Conservation (phyloP, 2,113 vertebrate genomes). For the Zapus hudsonius region DNA sequence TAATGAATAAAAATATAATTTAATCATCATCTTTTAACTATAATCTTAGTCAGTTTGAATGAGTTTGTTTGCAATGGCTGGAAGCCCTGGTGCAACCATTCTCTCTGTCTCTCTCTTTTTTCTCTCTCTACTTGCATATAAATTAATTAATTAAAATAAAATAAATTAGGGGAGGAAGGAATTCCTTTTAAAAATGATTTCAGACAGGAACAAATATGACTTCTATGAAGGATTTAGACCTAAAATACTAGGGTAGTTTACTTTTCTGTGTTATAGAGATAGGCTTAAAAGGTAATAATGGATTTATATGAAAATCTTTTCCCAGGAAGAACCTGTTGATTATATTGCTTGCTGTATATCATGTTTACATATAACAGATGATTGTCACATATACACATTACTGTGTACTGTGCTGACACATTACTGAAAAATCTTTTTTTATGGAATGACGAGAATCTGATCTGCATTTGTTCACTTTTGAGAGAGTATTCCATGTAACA, state of each 20-base stretch:
- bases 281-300: neutral
- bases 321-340: neutral
- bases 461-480: neutral
- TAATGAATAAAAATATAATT: too few species aligned
- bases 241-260: neutral
- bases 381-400: neutral
- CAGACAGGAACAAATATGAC: neutral
- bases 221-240: neutral
- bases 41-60: too few species aligned
- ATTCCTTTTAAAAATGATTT: conserved; percentile 6
- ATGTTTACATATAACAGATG: neutral
- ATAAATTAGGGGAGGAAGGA: too few species aligned
- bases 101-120: too few species aligned
- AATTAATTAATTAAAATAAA: too few species aligned
- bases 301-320: neutral
- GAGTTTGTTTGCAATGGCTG: too few species aligned
- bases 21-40: too few species aligned
- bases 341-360: neutral
- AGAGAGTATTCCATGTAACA: neutral
- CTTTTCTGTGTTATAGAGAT: neutral
- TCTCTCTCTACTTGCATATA: too few species aligned
- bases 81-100: too few species aligned
- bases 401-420: neutral
- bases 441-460: too few species aligned
- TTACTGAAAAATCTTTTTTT: too few species aligned